Percentiles rank a stretch among this genome's conserved stretches.
phyloP scores from a whole-genome alignment of 2,888 invertebrate genomes.

The Pachliopta kotzebuea region DNA sequence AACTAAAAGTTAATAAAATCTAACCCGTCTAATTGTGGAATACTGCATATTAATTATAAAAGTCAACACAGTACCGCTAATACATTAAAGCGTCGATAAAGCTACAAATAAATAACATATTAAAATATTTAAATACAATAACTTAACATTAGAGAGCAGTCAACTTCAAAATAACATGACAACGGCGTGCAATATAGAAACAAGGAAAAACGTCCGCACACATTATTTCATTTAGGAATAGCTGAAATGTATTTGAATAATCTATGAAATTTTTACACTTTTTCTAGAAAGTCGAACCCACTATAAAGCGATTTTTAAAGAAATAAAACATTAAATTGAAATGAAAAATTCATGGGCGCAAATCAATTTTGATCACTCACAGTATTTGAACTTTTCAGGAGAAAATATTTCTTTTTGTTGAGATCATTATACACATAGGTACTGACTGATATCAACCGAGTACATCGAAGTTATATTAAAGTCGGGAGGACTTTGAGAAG shows the following conservation, averaged over 20 bases:
- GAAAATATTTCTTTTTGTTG: too few relatives aligned
- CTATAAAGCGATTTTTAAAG: too few relatives aligned
- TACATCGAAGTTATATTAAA: too few relatives aligned
- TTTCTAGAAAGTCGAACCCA: not conserved
- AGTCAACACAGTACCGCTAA: constrained; percentile 54
- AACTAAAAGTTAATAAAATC: constrained; percentile 58
- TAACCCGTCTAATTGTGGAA: constrained; percentile 65
- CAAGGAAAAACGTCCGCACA: not conserved
- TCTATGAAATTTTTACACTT: not conserved
- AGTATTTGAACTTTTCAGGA: too few relatives aligned
- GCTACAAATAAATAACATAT: constrained; percentile 80
- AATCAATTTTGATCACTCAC: too few relatives aligned
- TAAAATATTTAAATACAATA: constrained; percentile 79
- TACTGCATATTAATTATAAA: constrained; percentile 54
- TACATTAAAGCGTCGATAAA: constrained; percentile 73
- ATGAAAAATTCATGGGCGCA: too few relatives aligned
- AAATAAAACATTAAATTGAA: too few relatives aligned
- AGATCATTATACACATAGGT: too few relatives aligned
- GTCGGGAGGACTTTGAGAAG: too few relatives aligned
- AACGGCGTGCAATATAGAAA: constrained; percentile 39
- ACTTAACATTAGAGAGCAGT: constrained; percentile 76
- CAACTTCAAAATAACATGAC: constrained; percentile 66
- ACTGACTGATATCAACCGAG: too few relatives aligned
- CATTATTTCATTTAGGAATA: not conserved
- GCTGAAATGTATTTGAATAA: not conserved